Evolutionary conservation across 35 echinoderm and acorn worm species (phyloP).

Genomic region (Chiridota heheva): DNA sequence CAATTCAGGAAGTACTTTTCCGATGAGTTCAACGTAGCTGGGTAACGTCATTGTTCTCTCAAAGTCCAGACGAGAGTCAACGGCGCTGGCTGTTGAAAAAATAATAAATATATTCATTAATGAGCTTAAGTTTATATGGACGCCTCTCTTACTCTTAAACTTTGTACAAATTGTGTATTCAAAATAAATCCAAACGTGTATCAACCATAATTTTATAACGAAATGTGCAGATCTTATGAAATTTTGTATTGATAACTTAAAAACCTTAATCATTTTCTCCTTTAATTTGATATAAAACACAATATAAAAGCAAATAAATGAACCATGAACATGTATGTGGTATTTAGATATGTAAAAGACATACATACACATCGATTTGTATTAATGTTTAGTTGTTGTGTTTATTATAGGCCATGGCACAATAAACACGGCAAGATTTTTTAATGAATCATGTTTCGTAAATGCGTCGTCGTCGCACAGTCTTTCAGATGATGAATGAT

Average conservation of each 20-base stretch:
- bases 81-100: slow-evolving; percentile 31
- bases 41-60: background rate
- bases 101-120: background rate
- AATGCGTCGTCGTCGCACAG: too few species aligned
- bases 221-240: background rate
- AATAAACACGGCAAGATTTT: too few species aligned
- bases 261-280: background rate
- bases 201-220: background rate
- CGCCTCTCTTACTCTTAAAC: background rate
- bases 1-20: slow-evolving; percentile 74
- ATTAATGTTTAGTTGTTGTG: too few species aligned
- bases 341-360: too few species aligned
- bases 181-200: background rate
- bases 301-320: too few species aligned
- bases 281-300: background rate
- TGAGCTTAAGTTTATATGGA: background rate
- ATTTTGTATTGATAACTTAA: background rate
- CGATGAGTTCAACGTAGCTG: slow-evolving; percentile 75
- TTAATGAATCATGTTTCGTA: too few species aligned
- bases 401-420: too few species aligned
- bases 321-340: too few species aligned
- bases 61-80: slow-evolving; percentile 70
- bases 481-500: too few species aligned
- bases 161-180: background rate
- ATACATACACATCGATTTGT: too few species aligned